Percentiles rank a stretch among this genome's conserved stretches.
Conservation (phyloP, 2,113 vertebrate genomes). For the Hippocampus barbouri region DNA sequence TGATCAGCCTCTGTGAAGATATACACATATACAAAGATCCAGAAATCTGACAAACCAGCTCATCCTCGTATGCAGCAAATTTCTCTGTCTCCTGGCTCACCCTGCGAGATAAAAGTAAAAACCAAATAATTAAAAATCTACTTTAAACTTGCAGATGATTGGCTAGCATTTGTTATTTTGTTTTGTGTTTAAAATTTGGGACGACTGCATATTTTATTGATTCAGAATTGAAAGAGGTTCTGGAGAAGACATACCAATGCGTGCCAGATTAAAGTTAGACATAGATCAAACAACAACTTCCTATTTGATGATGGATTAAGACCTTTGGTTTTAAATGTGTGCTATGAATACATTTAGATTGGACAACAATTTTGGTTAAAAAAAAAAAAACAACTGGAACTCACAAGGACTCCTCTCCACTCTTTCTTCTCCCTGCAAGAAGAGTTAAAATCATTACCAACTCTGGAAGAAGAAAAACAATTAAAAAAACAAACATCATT, state of each 20-base stretch:
- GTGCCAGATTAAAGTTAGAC: background rate
- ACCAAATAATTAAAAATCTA: background rate
- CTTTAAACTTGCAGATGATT: background rate
- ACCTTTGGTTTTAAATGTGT: background rate
- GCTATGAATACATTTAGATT: background rate
- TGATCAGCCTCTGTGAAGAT: background rate
- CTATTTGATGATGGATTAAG: background rate
- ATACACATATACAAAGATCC: no score
- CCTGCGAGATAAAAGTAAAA: constrained; percentile 16
- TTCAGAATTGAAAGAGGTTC: no score
- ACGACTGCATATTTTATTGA: background rate
- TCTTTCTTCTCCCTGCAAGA: constrained; percentile 35
- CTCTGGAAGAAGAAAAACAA: background rate
- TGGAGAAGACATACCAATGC: background rate
- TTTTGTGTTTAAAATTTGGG: background rate
- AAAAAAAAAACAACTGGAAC: constrained; percentile 1
- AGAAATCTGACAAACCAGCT: constrained; percentile 39
- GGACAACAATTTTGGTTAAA: background rate
- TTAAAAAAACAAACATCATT: background rate
- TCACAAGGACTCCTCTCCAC: constrained; percentile 40
- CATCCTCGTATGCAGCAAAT: constrained; percentile 3
- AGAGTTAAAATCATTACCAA: background rate
- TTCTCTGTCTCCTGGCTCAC: constrained; percentile 23
- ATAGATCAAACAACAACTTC: background rate
- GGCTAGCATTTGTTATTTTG: background rate